phyloP scores from a whole-genome alignment of 2,888 invertebrate species.

The Theretra japonica region DNA sequence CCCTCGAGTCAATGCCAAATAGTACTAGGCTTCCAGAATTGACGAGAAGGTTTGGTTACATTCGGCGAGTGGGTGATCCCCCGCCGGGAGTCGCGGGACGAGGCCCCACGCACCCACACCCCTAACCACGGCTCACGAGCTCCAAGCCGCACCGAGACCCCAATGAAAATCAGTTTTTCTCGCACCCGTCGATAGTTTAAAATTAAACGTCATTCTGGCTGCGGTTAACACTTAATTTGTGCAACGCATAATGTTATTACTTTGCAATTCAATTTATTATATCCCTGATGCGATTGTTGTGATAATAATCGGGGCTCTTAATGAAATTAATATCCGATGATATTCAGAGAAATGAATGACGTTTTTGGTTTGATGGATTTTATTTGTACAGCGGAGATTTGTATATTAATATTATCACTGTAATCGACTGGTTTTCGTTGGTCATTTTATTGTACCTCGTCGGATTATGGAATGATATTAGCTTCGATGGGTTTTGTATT shows the following conservation, averaged over 20 bases:
- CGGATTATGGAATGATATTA: constrained; percentile 22
- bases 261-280: constrained; percentile 80
- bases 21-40: constrained; percentile 72
- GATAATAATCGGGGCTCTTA: constrained; percentile 75
- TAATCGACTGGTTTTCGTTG: constrained; percentile 17
- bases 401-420: constrained; percentile 33
- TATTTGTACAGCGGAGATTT: constrained; percentile 46
- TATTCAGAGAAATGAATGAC: constrained; percentile 54
- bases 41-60: constrained; percentile 61
- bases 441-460: constrained; percentile 24
- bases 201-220: constrained; percentile 81
- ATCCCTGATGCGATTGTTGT: constrained; percentile 72
- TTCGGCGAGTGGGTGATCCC: constrained; percentile 37
- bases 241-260: constrained; percentile 77
- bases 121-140: constrained; percentile 53
- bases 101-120: constrained; percentile 54
- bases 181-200: constrained; percentile 75
- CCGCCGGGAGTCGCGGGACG: constrained; percentile 44
- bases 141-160: constrained; percentile 48
- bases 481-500: neutral
- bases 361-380: constrained; percentile 53
- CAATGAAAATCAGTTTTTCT: constrained; percentile 79
- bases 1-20: constrained; percentile 83
- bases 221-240: constrained; percentile 82
- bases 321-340: constrained; percentile 76